Percentiles rank a stretch among this genome's conserved stretches.
These are phyloP conservation scores for Drosophila kuntzei DNA, from an alignment of 2,888 invertebrate genomes.

Conservation along the genomic window DNA sequence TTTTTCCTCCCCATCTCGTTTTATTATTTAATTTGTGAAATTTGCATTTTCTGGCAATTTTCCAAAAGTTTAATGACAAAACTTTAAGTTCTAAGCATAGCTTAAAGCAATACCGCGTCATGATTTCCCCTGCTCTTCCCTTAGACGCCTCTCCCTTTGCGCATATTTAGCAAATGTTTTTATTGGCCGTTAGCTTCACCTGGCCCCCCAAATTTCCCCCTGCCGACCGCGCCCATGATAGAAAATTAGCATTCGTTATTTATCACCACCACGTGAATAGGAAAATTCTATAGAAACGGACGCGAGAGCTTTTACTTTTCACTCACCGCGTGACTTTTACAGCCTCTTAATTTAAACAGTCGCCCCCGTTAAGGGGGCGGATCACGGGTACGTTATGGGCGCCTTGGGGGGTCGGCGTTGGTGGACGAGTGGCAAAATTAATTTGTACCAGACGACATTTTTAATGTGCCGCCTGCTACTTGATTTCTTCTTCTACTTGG, in stretches of 20 bases:
- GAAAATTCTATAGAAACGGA: slow-evolving; percentile 35
- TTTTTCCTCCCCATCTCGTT: slow-evolving; percentile 27
- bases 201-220: slow-evolving; percentile 40
- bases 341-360: slow-evolving; percentile 79
- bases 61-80: slow-evolving; percentile 60
- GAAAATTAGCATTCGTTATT: slow-evolving; percentile 79
- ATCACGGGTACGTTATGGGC: slow-evolving; percentile 46
- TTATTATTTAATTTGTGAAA: slow-evolving; percentile 50
- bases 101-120: slow-evolving; percentile 47
- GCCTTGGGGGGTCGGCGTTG: slow-evolving; percentile 26
- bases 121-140: not conserved
- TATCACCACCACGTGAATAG: slow-evolving; percentile 61
- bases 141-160: slow-evolving; percentile 26
- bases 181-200: slow-evolving; percentile 81
- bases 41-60: slow-evolving; percentile 57
- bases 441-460: slow-evolving; percentile 79
- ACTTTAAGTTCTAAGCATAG: slow-evolving; percentile 53
- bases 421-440: slow-evolving; percentile 69
- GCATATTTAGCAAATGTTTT: slow-evolving; percentile 70
- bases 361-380: slow-evolving; percentile 40
- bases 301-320: slow-evolving; percentile 67
- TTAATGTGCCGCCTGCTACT: slow-evolving; percentile 67
- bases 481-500: slow-evolving; percentile 18
- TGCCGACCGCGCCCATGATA: slow-evolving; percentile 43
- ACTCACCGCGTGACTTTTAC: slow-evolving; percentile 81